A percentile compares a stretch with the other conserved stretches of the same genome.
These are phyloP conservation scores for Mustelus asterias DNA, from an alignment of 2,113 vertebrate genomes.

Conservation along the genomic window DNA sequence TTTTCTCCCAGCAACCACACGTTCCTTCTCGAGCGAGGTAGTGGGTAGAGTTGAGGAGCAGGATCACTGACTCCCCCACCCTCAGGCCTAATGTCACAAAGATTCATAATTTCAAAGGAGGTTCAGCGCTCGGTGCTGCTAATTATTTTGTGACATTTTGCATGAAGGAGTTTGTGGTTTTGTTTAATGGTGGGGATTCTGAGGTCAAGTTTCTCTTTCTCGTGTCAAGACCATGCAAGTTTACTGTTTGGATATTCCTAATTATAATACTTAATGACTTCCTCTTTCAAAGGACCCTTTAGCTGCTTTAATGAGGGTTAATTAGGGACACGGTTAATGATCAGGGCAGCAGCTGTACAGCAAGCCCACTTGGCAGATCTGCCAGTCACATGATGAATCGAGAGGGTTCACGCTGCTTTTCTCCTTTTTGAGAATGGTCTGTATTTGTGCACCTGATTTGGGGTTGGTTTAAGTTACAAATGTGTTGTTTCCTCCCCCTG, in stretches of 20 bases:
- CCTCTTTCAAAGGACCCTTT: not conserved
- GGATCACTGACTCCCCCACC: not conserved
- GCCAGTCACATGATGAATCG: not conserved
- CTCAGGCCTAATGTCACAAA: not conserved
- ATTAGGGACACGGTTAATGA: conserved; percentile 9
- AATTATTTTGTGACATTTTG: not conserved
- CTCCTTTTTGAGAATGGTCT: not conserved
- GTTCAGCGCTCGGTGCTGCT: not conserved
- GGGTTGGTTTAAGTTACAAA: not conserved
- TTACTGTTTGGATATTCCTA: not conserved
- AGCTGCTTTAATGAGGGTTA: conserved; percentile 22
- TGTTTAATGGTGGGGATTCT: not conserved
- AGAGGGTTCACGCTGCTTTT: not conserved
- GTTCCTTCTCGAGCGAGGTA: not conserved
- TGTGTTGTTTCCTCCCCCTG: not conserved
- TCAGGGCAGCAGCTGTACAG: not conserved
- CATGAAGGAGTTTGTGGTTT: not conserved
- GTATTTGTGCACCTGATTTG: not conserved
- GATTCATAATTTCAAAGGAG: not conserved
- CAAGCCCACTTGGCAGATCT: not conserved
- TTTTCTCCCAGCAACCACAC: not conserved
- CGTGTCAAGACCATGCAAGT: not conserved
- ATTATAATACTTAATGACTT: conserved; percentile 31
- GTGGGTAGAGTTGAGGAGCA: not conserved
- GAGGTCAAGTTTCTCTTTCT: not conserved